Evolutionary conservation across 30 jellyfish, hydroid and myxozoan species (phyloP), one percentile per base, ranked within the genome.

Genomic region (Cassiopea xamachana): DNA sequence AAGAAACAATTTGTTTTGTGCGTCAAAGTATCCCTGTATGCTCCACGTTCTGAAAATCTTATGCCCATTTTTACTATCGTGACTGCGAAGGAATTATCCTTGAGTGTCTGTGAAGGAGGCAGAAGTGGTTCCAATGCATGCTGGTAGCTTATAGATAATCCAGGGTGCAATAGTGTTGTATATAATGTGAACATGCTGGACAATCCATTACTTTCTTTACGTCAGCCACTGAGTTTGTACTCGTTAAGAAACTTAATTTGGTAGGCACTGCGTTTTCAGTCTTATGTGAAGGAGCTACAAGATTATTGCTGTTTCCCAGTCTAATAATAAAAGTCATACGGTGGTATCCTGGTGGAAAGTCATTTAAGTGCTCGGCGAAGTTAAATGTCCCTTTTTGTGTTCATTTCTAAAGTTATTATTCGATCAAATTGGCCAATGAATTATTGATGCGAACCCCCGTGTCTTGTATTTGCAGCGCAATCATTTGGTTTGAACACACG

Each of bases 371-470:
- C 39, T 10, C 84, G 46, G 84, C 43, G 27, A 46, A 12, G 69
- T 39, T 18, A 50, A 46, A 75, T 75, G 9, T 7, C 84, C 84
- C 84, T 46, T 27, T 39, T 75, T 75, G 47, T 51, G 60, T 45
- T 7, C 8, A 75, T 75, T 75, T 75, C 68, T 59, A 7, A 3
- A 46, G 69, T 39, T 44, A 75, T 75, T 75, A 43, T 75, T 46
- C 84, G 69, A 16, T 44, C 46, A 46, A 50, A 75, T 43, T 75
- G 84, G 8, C 47, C 58, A 17, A 16, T 75, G 69, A 75, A 75
- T 75, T 2, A 75, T 75, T 75, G 84, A 75, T 75, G 68, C 44
- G 68, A 69, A 18, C 84, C 84, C 84, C 70, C 62, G 69, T 75
- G 84, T 55, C 14, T 75, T 39, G 18, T 14, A 64, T 75, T 75